Conservation (phyloP, 1,140 invertebrate genomes). For the Nebria ingens region DNA sequence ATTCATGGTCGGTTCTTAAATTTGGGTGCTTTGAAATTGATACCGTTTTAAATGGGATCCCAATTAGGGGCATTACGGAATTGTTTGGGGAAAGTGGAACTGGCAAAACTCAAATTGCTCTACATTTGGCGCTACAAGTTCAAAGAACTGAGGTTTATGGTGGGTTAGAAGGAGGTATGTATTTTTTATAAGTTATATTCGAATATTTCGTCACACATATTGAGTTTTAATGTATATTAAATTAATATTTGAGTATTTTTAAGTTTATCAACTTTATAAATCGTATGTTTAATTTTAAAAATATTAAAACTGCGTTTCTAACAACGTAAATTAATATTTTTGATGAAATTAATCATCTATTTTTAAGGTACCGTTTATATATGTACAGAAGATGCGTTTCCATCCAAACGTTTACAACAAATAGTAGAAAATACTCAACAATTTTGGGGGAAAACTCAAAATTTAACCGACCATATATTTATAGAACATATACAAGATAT, state of each 20-base stretch:
- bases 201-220: no score
- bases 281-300: no score
- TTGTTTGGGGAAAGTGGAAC: not conserved
- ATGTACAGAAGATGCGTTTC: not conserved
- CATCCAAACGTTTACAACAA: not conserved
- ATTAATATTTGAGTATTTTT: no score
- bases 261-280: no score
- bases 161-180: no score
- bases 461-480: not conserved
- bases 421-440: not conserved
- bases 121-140: not conserved
- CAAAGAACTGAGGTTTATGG: not conserved
- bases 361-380: not conserved
- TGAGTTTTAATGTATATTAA: no score
- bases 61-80: not conserved
- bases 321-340: no score
- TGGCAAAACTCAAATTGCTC: not conserved
- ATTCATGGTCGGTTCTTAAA: not conserved
- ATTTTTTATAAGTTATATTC: no score
- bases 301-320: no score
- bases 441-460: no score
- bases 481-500: constrained; percentile 1
- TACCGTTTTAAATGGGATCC: not conserved
- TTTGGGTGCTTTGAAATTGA: not conserved
- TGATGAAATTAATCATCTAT: not conserved